Evolutionary conservation across 1,140 invertebrate species (phyloP).

Genomic region (Phthorimaea operculella): DNA sequence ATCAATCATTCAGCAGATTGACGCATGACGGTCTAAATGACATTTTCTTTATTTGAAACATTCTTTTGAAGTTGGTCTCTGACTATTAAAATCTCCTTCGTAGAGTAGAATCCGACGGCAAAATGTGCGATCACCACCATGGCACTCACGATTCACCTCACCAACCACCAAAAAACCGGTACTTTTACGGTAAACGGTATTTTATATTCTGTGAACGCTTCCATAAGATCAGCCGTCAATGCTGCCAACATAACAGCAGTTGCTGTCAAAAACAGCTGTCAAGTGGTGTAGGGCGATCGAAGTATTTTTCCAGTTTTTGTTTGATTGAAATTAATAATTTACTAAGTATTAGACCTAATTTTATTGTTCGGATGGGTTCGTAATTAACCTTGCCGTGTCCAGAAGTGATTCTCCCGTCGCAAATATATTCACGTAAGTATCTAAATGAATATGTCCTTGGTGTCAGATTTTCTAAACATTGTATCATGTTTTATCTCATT

Average conservation of each 20-base stretch:
- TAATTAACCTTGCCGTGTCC: neutral
- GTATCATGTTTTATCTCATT: constrained; percentile 31
- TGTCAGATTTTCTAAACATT: constrained; percentile 7
- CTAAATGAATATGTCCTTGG: constrained; percentile 34
- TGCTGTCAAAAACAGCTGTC: neutral
- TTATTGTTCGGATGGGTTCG: neutral
- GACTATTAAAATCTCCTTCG: no score
- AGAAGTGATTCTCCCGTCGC: neutral
- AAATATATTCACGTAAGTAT: constrained; percentile 16
- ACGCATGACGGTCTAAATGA: no score
- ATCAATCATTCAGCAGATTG: no score
- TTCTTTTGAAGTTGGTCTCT: no score
- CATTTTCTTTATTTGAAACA: no score
- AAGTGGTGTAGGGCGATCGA: neutral
- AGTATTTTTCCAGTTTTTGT: neutral
- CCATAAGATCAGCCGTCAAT: neutral
- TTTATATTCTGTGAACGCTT: no score
- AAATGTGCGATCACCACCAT: no score
- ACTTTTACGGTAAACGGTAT: no score
- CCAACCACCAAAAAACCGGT: no score
- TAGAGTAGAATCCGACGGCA: no score
- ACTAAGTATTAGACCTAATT: neutral
- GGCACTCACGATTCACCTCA: no score
- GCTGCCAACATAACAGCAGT: neutral
- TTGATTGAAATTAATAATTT: neutral